phyloP scores from a whole-genome alignment of 2,888 invertebrate species.

The Tineola bisselliella region DNA sequence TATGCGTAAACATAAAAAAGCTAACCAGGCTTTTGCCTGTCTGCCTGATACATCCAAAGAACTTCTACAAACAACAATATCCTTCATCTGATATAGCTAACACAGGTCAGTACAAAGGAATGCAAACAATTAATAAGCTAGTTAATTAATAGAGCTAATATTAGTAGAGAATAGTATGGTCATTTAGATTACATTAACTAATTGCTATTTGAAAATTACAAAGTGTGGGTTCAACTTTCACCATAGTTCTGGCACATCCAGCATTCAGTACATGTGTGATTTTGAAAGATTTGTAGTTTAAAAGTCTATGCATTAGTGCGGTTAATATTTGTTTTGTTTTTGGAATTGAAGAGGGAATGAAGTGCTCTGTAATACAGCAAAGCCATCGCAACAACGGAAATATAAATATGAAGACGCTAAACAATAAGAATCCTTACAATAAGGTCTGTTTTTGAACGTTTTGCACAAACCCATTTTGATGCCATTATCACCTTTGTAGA shows the following conservation, averaged over 20 bases:
- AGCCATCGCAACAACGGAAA: conserved; percentile 50
- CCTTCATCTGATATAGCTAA: conserved; percentile 49
- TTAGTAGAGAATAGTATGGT: neutral
- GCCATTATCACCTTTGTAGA: conserved; percentile 31
- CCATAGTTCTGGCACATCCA: neutral
- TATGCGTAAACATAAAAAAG: conserved; percentile 66
- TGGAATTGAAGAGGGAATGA: conserved; percentile 35
- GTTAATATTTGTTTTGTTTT: neutral
- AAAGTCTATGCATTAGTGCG: neutral
- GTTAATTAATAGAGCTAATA: conserved; percentile 4
- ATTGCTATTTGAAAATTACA: neutral
- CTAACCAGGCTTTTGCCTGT: conserved; percentile 59
- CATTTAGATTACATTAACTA: neutral
- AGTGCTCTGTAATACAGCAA: conserved; percentile 58
- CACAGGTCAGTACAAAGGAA: conserved; percentile 29
- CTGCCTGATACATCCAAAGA: conserved; percentile 51
- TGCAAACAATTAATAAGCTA: neutral
- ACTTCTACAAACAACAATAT: conserved; percentile 39
- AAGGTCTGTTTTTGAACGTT: conserved; percentile 44
- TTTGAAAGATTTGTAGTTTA: neutral
- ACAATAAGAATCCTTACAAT: conserved; percentile 55
- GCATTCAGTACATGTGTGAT: neutral
- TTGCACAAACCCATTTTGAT: neutral
- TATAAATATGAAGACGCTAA: conserved; percentile 58
- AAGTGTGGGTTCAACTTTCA: neutral